Evolutionary conservation across 1,140 invertebrate species (phyloP), one percentile per base, ranked within the genome.

Genomic region (Drosophila punjabiensis): DNA sequence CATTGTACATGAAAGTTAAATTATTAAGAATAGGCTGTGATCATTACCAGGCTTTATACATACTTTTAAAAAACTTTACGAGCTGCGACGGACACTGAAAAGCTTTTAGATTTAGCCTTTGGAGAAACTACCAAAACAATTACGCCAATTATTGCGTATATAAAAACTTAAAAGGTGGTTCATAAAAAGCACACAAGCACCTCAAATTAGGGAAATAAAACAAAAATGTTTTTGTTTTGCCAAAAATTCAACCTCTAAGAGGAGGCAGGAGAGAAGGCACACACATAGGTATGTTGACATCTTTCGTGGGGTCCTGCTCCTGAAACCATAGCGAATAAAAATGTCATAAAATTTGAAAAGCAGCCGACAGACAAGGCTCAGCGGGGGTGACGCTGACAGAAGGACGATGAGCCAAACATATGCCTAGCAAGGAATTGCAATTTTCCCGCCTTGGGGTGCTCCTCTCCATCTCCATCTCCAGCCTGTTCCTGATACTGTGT

Each of bases 321-420:
- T 60, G 41, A 18, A 50, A 37, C 59, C 59, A 43, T 62, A 66
- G 67, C 78, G 56, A 89, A 89, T 89, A 89, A 89, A 89, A 89
- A 89, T 85, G 81, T 89, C 85, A 89, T 89, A 90, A 89, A 90
- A 89, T 89, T 85, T 89, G 85, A 89, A 88, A 76, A 81, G 77
- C 73, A 59, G 60, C 32, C 53, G 67, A 56, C 66, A 75, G 84
- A 88, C 79, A 85, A 78, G 24, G 73, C 62, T 30, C 11, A 24
- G 50, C 55, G 39, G 48, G 61, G 53, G 61, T 48, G 39, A 52
- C 16, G 18, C 28, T 47, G 48, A 50, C 18, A 37, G 47, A 30
- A 43, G 18, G 35, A 76, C 41, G 63, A 69, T 55, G 59, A 67
- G 67, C 58, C 68, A 73, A 81, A 81, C 65, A 81, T 84, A 83